Conservation (phyloP, 2,113 vertebrate species). For the zebrafish (Danio rerio) region GRCz12tu NC_133183.1:8009001-8009500, state of each 20-base stretch:
- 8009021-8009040: too few species aligned
- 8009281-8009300: constrained; percentile 12
- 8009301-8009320: neutral
- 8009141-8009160: constrained; percentile 4
- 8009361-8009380: neutral
- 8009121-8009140: neutral
- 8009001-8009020: too few species aligned
- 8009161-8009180: neutral
- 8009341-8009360: neutral
- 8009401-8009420: constrained; percentile 14
- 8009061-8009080: neutral
- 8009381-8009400: constrained; percentile 17
- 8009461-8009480: constrained; percentile 7
- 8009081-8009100: neutral
- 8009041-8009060: neutral
- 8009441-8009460: constrained; percentile 22
- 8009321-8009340: neutral
- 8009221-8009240: neutral
- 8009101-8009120: neutral
- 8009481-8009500: neutral
- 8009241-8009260: neutral
- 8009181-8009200: neutral
- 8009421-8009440: neutral
- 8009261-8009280: neutral
- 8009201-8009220: constrained; percentile 7